phyloP scores from a whole-genome alignment of 2,888 invertebrate genomes.

The Sesia apiformis region DNA sequence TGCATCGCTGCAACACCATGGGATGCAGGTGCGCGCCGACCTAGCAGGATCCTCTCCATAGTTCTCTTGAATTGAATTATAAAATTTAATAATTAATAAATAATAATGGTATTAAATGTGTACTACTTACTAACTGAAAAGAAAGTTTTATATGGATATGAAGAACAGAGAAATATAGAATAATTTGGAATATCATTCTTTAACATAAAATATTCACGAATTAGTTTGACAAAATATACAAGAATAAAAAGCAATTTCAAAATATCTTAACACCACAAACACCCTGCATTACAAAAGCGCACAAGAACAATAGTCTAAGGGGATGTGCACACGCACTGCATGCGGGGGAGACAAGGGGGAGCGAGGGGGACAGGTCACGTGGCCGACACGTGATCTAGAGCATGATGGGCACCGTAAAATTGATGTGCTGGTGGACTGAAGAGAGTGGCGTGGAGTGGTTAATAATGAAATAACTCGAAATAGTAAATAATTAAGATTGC shows the following conservation, averaged over 20 bases:
- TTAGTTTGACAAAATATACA: not conserved
- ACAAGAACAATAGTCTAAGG: conserved; percentile 2
- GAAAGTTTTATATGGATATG: no score
- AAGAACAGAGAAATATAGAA: no score
- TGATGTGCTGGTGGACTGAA: conserved; percentile 36
- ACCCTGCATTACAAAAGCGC: not conserved
- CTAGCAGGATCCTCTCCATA: no score
- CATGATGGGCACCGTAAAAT: conserved; percentile 55
- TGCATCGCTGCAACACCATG: no score
- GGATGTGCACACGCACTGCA: conserved; percentile 7
- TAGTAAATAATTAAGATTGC: no score
- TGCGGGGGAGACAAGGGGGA: conserved; percentile 15
- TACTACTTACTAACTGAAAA: no score
- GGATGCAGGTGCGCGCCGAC: no score
- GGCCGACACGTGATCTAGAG: conserved; percentile 44
- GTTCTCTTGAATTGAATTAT: no score
- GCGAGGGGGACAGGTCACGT: conserved; percentile 35
- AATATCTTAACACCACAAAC: not conserved
- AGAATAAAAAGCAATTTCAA: not conserved
- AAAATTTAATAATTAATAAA: no score
- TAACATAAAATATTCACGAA: not conserved
- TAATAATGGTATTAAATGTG: no score
- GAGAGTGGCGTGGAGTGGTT: not conserved
- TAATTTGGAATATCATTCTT: no score
- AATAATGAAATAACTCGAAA: no score